A percentile compares a stretch with the other conserved stretches of the same genome.
Evolutionary conservation across 2,797 vertebrate species (phyloP).

Genomic region (Myiotriccus ornatus): DNA sequence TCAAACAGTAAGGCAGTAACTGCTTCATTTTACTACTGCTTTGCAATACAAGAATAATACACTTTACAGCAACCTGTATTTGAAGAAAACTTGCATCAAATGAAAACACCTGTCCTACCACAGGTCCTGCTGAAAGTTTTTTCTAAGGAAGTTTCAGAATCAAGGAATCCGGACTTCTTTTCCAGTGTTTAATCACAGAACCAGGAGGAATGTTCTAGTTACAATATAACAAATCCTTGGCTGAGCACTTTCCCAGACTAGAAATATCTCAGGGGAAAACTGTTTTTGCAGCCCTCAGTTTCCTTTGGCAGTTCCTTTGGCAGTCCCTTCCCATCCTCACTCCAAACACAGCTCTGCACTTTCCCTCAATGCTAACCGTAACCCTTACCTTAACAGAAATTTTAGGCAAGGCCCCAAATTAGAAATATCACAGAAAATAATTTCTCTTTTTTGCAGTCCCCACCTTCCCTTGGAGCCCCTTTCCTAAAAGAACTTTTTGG

Average conservation of each 20-base stretch:
- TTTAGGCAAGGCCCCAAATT: background rate
- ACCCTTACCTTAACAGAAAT: background rate
- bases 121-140: background rate
- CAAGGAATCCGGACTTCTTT: background rate
- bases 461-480: background rate
- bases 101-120: background rate
- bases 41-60: background rate
- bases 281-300: conserved; percentile 7
- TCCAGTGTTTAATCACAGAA: conserved; percentile 29
- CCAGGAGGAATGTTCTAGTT: conserved; percentile 37
- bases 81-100: background rate
- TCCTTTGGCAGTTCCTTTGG: conserved; percentile 44
- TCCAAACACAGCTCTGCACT: background rate
- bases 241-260: conserved; percentile 45
- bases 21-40: background rate
- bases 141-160: background rate
- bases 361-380: background rate
- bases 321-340: background rate
- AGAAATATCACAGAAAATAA: background rate
- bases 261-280: conserved; percentile 39
- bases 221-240: conserved; percentile 30
- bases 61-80: background rate
- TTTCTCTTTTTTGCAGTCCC: background rate
- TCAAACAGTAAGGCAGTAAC: background rate
- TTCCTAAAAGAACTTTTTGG: background rate